A percentile compares a stretch with the other conserved stretches of the same genome.
These are phyloP conservation scores for Drosophila triauraria DNA, from an alignment of 1,140 invertebrate species.

Conservation along the genomic window DNA sequence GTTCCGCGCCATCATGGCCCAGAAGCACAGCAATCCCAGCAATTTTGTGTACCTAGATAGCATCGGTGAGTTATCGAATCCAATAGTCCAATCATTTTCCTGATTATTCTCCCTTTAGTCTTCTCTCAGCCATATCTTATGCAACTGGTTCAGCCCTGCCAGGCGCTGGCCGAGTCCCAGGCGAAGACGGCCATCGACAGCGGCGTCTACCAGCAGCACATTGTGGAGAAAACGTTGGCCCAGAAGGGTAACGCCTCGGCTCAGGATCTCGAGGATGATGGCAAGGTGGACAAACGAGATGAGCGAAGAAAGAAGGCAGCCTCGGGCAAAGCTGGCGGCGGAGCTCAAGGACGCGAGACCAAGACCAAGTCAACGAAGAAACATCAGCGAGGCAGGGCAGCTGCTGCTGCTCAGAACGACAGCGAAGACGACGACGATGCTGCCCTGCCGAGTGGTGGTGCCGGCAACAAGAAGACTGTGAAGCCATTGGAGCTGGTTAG, in stretches of 20 bases:
- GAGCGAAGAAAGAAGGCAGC: slow-evolving; percentile 95
- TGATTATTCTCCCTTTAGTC: slow-evolving; percentile 71
- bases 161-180: slow-evolving; percentile 89
- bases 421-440: slow-evolving; percentile 87
- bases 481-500: slow-evolving; percentile 85
- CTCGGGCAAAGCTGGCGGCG: slow-evolving; percentile 94
- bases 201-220: slow-evolving; percentile 88
- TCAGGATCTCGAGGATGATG: slow-evolving; percentile 62
- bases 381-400: slow-evolving; percentile 86
- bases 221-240: slow-evolving; percentile 87
- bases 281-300: slow-evolving; percentile 92
- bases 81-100: slow-evolving; percentile 13
- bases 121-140: slow-evolving; percentile 90
- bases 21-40: slow-evolving; percentile 85
- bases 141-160: slow-evolving; percentile 89
- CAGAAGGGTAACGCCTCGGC: slow-evolving; percentile 62
- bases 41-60: slow-evolving; percentile 86
- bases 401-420: slow-evolving; percentile 86
- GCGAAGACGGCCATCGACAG: slow-evolving; percentile 90
- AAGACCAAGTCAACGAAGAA: slow-evolving; percentile 98
- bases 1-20: slow-evolving; percentile 88
- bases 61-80: slow-evolving; percentile 81
- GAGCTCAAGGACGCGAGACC: slow-evolving; percentile 96
- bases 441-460: slow-evolving; percentile 16
- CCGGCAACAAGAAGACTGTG: slow-evolving; percentile 39